Percentiles rank a stretch among this genome's conserved stretches.
Evolutionary conservation across 1,140 invertebrate species (phyloP).

Genomic region (Zelostemma sp.): DNA sequence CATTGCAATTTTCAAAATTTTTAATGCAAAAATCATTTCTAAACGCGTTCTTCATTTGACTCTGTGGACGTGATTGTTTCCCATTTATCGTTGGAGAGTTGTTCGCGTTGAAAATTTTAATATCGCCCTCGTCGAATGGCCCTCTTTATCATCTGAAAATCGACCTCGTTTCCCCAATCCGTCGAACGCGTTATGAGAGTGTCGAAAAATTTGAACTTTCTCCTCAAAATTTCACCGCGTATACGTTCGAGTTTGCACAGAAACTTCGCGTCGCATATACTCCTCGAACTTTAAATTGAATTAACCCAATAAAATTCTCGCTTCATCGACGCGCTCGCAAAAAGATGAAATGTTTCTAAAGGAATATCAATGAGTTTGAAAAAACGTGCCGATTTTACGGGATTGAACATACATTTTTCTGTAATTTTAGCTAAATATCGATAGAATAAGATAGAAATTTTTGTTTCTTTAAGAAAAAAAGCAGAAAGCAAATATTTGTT

Average conservation of each 20-base stretch:
- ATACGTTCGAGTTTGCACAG: conserved; percentile 7
- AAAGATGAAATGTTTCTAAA: too few relatives aligned
- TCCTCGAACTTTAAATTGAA: conserved; percentile 1
- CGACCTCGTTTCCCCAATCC: conserved; percentile 23
- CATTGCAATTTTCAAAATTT: too few relatives aligned
- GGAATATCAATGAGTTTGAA: too few relatives aligned
- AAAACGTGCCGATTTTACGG: too few relatives aligned
- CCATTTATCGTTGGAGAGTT: not conserved
- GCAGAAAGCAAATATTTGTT: conserved; percentile 19
- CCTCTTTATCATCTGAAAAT: conserved; percentile 9
- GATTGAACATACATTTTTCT: too few relatives aligned
- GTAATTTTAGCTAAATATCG: too few relatives aligned
- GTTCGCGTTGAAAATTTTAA: conserved; percentile 17
- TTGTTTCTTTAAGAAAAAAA: not conserved
- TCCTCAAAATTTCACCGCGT: conserved; percentile 25
- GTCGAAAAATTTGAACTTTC: conserved; percentile 30
- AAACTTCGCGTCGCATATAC: conserved; percentile 4
- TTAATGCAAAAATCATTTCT: not conserved
- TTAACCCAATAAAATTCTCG: not conserved
- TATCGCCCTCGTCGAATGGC: conserved; percentile 18
- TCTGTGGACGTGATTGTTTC: not conserved
- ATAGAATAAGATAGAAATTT: too few relatives aligned
- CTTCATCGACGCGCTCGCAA: not conserved
- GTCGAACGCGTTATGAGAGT: conserved; percentile 15
- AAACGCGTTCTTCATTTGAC: too few relatives aligned